Base-by-base conservation (phyloP, 2,888 invertebrate species). In the Sceliomorpha sp. region DNA sequence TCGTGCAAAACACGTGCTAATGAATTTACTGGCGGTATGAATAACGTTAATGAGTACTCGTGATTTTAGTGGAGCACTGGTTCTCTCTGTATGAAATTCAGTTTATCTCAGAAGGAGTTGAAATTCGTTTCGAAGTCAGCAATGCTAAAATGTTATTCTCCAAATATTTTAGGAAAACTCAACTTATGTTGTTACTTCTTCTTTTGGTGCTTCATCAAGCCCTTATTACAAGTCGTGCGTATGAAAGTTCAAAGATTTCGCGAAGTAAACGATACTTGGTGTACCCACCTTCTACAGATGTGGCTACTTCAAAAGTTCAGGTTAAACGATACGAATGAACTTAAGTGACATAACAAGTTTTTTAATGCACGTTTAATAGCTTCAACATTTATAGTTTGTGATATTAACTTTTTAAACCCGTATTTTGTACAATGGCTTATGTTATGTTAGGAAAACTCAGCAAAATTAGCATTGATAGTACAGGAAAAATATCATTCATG, bases 301-400 rank as follows among this genome's bases (percentile, higher is more conserved):
- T 29, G 5, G 56, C 77, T 0, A 36, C 77, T 0, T 79, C 85
- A 4, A 86, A 83, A 83, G 73, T 86, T 20, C 86, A 87, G 85
- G 87, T 87, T 64, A 59, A 59, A 58, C 29, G 17, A 5, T 3
- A 3, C 14, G n/a, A 2, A 53, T 13, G 39, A 58, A 13, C 32
- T 24, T 24, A 5, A 3, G 9, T 9, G 2, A 7, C n/a, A 9
- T 7, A 10, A 1, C 12, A 32, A 32, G 10, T 10, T 10, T 32
- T 10, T 12, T 7, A 3, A 3, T 32, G 12, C 2, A n/a, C n/a
- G n/a, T n/a, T n/a, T n/a, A n/a, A n/a, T n/a, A n/a, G n/a, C n/a
- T n/a, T n/a, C n/a, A n/a, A n/a, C n/a, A n/a, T n/a, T n/a, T n/a
- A n/a, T n/a, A n/a, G n/a, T n/a, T n/a, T n/a, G n/a, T n/a, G n/a